Evolutionary conservation across 1,140 invertebrate species (phyloP).

Genomic region (Drosophila sulfurigaster): DNA sequence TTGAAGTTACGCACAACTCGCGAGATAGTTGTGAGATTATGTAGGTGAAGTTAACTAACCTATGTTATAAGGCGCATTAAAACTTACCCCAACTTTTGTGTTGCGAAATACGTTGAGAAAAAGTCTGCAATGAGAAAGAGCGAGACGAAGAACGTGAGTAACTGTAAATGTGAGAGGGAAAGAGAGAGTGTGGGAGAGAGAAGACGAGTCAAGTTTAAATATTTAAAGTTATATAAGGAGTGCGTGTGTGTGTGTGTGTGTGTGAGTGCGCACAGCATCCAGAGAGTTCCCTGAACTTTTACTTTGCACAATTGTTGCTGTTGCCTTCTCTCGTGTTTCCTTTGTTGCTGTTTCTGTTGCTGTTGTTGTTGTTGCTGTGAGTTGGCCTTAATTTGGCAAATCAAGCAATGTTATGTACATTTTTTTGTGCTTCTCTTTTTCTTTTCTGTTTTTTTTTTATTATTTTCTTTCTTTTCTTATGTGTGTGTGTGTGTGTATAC

Average conservation of each 20-base stretch:
- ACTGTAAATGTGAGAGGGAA: not conserved
- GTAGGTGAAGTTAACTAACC: slow-evolving; percentile 5
- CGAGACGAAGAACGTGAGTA: not conserved
- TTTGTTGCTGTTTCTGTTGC: slow-evolving; percentile 5
- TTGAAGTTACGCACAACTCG: not conserved
- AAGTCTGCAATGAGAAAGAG: slow-evolving; percentile 22
- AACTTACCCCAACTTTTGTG: slow-evolving; percentile 35
- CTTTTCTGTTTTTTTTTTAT: not conserved
- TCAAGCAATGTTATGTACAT: slow-evolving; percentile 50
- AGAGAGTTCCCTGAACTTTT: slow-evolving; percentile 43
- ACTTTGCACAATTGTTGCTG: slow-evolving; percentile 30
- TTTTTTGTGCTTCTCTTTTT: slow-evolving; percentile 5
- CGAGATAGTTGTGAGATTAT: no score
- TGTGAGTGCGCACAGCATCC: not conserved
- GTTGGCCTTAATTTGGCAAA: slow-evolving; percentile 67
- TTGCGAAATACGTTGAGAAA: slow-evolving; percentile 6
- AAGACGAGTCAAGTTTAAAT: slow-evolving; percentile 6
- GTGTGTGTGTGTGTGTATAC: slow-evolving; percentile 4
- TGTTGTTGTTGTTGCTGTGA: slow-evolving; percentile 18
- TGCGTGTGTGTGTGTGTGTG: slow-evolving; percentile 7
- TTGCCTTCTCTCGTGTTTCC: not conserved
- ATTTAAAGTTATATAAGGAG: slow-evolving; percentile 13
- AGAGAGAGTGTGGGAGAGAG: not conserved
- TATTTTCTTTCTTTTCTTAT: slow-evolving; percentile 9
- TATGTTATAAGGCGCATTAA: slow-evolving; percentile 12